Evolutionary conservation across 2,113 vertebrate genomes (phyloP), one percentile per base, ranked within the genome.

Genomic region (Indicator maculatus): DNA sequence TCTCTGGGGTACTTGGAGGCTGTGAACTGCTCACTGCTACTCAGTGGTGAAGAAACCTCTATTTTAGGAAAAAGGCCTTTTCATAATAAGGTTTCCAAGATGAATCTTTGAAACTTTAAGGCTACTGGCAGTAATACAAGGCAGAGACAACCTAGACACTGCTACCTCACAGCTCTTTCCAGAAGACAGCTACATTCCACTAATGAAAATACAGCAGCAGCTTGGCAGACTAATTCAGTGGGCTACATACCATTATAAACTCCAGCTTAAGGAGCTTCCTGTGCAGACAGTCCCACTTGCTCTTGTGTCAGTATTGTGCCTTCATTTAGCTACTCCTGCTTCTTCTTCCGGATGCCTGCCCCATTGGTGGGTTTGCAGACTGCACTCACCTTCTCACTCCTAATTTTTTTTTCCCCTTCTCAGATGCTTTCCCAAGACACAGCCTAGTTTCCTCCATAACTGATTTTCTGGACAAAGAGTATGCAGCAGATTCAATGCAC

Each of bases 341-440:
- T 45, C 38, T 28, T 55, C 38, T 75, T 47, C 20, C 45, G 38
- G 20, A 16, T 45, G 18, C 11, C 73, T 78, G 16, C 3, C 16
- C 41, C 16, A 14, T 23, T 1, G 4, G 27, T 36, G 63, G 27
- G 36, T 47, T 52, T 75, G 44, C 74, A 53, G 61, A 0, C 28
- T 16, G 27, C 50, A 2, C 16, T 23, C 24, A 7, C 10, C 7
- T 31, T n/a, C 60, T 31, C 6, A 1, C 30, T 19, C 31, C 70
- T 69, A 27, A 10, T 28, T 75, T 70, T 45, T 21, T 30, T 59
- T 20, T 20, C 24, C 47, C 65, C 77, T 61, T 45, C 60, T 36
- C 0, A 0, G 19, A 17, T 31, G 27, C 36, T 39, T 53, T 39
- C 7, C 2, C 4, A 6, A 80, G 23, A 30, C 8, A 3, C 41